Evolutionary conservation across 2,888 invertebrate species (phyloP).

Genomic region (Melolontha melolontha): DNA sequence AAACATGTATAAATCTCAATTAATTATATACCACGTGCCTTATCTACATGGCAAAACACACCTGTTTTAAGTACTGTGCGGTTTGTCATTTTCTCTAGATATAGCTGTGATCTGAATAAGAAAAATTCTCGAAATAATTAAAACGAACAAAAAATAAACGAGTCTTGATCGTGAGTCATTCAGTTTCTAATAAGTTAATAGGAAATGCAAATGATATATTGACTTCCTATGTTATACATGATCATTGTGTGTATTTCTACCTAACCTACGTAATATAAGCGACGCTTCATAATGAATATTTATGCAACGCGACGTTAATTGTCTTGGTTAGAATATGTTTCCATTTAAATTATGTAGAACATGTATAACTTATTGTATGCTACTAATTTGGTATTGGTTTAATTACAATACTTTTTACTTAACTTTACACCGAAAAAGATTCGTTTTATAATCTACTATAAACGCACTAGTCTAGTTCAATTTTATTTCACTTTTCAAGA

Average conservation of each 20-base stretch:
- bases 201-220: conserved; percentile 26
- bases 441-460: no score
- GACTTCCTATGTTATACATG: conserved; percentile 15
- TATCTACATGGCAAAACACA: conserved; percentile 11
- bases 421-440: no score
- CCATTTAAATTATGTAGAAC: not conserved
- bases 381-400: no score
- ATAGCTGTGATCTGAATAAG: conserved; percentile 3
- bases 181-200: conserved; percentile 16
- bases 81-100: not conserved
- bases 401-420: no score
- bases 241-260: not conserved
- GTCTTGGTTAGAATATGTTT: conserved; percentile 1
- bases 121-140: conserved; percentile 13
- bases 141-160: not conserved
- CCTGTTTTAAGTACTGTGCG: conserved; percentile 17
- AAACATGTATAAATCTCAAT: conserved; percentile 3
- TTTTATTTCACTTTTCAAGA: no score
- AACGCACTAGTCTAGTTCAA: no score
- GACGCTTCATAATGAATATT: conserved; percentile 20
- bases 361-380: no score
- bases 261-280: conserved; percentile 18
- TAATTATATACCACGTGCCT: conserved; percentile 12
- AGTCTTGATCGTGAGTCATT: conserved; percentile 6
- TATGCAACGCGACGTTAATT: not conserved